Conservation (phyloP, 2,113 vertebrate species). For the Pholis gunnellus region DNA sequence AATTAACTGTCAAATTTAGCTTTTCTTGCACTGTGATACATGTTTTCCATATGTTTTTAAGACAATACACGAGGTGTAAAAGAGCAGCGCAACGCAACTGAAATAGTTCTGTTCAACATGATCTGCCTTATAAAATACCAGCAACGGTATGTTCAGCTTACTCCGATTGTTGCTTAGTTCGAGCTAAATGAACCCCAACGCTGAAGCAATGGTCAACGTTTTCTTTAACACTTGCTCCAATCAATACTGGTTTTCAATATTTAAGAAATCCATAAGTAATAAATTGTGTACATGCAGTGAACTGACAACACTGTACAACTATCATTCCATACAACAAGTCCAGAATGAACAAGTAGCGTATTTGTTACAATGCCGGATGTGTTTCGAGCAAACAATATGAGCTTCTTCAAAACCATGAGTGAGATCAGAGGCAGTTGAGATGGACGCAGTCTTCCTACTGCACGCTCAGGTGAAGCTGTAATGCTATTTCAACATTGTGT, state of each 20-base stretch:
- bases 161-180: background rate
- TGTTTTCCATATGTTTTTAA: slow-evolving; percentile 53
- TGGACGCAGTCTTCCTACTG: slow-evolving; percentile 4
- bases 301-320: slow-evolving; percentile 62
- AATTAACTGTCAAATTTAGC: slow-evolving; percentile 26
- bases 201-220: background rate
- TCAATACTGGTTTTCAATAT: slow-evolving; percentile 26
- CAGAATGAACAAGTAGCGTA: slow-evolving; percentile 40
- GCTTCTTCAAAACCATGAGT: slow-evolving; percentile 19
- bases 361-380: slow-evolving; percentile 23
- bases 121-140: slow-evolving; percentile 4
- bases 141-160: background rate
- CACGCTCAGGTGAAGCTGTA: slow-evolving; percentile 30
- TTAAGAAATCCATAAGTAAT: slow-evolving; percentile 36
- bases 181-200: slow-evolving; percentile 5
- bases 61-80: slow-evolving; percentile 47
- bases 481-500: slow-evolving; percentile 36
- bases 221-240: slow-evolving; percentile 15
- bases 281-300: slow-evolving; percentile 63
- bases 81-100: slow-evolving; percentile 3
- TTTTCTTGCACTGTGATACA: slow-evolving; percentile 25
- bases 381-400: slow-evolving; percentile 29
- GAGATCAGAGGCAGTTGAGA: slow-evolving; percentile 19
- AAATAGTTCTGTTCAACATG: slow-evolving; percentile 1
- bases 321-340: slow-evolving; percentile 41